Evolutionary conservation across 2,888 invertebrate genomes (phyloP).

Genomic region (Neuroscelio doddi): DNA sequence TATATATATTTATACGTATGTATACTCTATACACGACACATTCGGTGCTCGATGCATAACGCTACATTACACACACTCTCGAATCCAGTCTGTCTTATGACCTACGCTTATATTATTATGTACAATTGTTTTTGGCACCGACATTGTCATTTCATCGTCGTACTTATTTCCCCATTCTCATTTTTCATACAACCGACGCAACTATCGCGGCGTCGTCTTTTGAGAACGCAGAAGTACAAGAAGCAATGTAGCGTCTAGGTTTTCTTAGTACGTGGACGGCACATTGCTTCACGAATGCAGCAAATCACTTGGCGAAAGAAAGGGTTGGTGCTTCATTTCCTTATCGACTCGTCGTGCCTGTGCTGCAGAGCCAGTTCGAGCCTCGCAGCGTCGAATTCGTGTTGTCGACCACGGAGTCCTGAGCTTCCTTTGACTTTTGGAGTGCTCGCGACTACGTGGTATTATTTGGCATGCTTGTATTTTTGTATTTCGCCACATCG

Average conservation of each 20-base stretch:
- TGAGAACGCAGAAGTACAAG: neutral
- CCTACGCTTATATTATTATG: conserved; percentile 68
- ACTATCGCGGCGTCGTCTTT: conserved; percentile 1
- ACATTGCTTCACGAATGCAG: neutral
- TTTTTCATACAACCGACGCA: neutral
- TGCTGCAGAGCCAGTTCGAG: conserved; percentile 52
- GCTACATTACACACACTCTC: conserved; percentile 10
- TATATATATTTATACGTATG: conserved; percentile 13
- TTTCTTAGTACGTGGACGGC: neutral
- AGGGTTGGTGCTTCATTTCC: neutral
- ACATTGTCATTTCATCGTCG: conserved; percentile 54
- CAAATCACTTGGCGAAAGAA: neutral
- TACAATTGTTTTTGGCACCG: conserved; percentile 70
- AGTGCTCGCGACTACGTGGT: conserved; percentile 8
- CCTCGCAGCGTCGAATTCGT: conserved; percentile 18
- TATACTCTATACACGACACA: conserved; percentile 18
- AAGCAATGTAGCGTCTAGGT: neutral
- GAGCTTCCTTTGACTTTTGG: neutral
- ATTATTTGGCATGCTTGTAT: conserved; percentile 29
- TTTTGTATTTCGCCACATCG: conserved; percentile 51
- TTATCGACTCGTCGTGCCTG: conserved; percentile 51
- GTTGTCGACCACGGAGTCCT: conserved; percentile 18
- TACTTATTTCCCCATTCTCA: neutral
- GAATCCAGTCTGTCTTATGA: conserved; percentile 45
- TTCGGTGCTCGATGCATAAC: conserved; percentile 16